Evolutionary conservation across 2,888 invertebrate species (phyloP).

Genomic region (Tinea pellionella): DNA sequence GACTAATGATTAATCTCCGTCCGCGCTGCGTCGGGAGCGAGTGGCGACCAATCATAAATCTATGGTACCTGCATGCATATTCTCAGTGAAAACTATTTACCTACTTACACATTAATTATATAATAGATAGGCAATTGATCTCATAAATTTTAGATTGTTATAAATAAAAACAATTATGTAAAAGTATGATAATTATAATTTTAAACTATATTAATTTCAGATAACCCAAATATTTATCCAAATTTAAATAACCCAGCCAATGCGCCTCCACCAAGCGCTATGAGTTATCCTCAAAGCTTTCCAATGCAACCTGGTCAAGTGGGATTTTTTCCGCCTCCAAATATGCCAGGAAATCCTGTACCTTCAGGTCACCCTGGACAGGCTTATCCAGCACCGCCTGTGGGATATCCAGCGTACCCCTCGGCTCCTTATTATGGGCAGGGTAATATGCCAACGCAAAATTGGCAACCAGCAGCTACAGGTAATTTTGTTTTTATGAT

Average conservation of each 20-base stretch:
- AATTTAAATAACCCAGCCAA: constrained; percentile 39
- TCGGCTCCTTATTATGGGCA: neutral
- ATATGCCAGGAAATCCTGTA: constrained; percentile 36
- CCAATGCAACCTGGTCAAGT: constrained; percentile 23
- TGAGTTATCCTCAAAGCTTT: constrained; percentile 14
- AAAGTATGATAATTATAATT: no score
- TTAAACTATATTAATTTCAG: no score
- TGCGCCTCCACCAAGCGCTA: constrained; percentile 25
- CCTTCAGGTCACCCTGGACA: constrained; percentile 20
- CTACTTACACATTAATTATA: no score
- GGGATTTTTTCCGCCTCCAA: constrained; percentile 26
- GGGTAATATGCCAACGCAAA: neutral
- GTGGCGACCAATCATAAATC: no score
- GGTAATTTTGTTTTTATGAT: neutral
- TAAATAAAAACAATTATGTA: no score
- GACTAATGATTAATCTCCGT: no score
- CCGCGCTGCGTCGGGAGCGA: no score
- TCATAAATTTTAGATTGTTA: no score
- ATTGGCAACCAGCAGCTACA: neutral
- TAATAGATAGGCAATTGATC: no score
- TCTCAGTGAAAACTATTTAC: no score
- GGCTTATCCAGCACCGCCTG: neutral
- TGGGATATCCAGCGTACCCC: neutral
- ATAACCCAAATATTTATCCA: constrained; percentile 36
- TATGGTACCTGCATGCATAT: no score